Conservation (phyloP, 1,140 invertebrate genomes). For the Lamellibrachia luymesi region DNA sequence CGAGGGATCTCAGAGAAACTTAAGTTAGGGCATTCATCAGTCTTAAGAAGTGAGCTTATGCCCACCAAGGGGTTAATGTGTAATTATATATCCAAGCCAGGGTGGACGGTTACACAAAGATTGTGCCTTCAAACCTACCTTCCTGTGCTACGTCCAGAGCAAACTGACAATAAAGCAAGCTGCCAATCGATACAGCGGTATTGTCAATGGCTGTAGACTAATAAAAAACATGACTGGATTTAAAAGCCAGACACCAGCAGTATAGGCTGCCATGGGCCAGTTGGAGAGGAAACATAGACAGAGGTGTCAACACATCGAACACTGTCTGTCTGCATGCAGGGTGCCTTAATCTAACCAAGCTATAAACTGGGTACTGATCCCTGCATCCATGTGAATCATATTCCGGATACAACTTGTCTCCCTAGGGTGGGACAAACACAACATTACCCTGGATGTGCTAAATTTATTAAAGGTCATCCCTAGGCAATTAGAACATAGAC, state of each 20-base stretch:
- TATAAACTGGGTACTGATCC: background rate
- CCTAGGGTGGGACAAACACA: background rate
- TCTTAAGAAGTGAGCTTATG: too few relatives aligned
- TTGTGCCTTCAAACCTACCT: background rate
- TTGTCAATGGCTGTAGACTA: background rate
- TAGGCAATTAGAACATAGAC: background rate
- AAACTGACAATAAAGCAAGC: background rate
- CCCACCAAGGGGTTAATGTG: too few relatives aligned
- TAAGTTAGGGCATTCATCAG: too few relatives aligned
- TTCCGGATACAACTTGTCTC: background rate
- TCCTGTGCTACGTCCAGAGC: background rate
- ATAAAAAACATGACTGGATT: slow-evolving; percentile 1
- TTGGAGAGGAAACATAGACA: background rate
- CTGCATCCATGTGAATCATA: background rate
- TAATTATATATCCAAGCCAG: too few relatives aligned
- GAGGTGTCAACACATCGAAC: background rate
- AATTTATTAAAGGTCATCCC: background rate
- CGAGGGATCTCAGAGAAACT: too few relatives aligned
- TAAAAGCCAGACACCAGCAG: background rate
- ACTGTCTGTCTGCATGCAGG: background rate
- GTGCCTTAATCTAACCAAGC: background rate
- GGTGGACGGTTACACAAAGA: background rate
- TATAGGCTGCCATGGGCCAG: background rate
- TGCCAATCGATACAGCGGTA: background rate
- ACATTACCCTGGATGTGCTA: background rate